Conservation (phyloP, 2,797 vertebrate genomes). For the Oophaga sylvatica region DNA sequence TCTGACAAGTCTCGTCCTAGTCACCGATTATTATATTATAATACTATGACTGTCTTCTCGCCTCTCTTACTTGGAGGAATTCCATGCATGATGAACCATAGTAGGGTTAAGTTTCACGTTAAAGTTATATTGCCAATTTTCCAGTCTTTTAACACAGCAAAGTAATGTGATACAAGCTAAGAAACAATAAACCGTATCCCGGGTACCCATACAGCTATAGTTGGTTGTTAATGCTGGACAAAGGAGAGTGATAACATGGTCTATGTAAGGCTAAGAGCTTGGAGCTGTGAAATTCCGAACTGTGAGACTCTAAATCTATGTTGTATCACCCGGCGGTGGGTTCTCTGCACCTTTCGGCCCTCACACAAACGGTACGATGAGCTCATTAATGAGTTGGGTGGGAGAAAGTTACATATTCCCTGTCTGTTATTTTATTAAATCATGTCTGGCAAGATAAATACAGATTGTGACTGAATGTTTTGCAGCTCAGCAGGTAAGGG, state of each 20-base stretch:
- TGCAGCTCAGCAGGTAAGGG: slow-evolving; percentile 50
- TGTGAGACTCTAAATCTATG: too few relatives aligned
- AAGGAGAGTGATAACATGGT: neutral
- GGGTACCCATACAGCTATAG: slow-evolving; percentile 16
- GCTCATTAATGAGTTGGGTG: slow-evolving; percentile 53
- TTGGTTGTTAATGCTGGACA: neutral
- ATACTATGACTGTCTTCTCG: slow-evolving; percentile 26
- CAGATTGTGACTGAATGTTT: slow-evolving; percentile 37
- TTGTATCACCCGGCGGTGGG: neutral
- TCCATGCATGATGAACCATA: slow-evolving; percentile 43
- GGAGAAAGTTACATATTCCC: slow-evolving; percentile 38
- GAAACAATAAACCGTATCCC: slow-evolving; percentile 28
- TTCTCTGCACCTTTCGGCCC: neutral
- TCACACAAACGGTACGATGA: slow-evolving; percentile 18
- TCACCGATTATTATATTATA: slow-evolving; percentile 19
- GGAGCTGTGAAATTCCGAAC: neutral
- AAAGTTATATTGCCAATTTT: slow-evolving; percentile 56
- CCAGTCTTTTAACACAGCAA: slow-evolving; percentile 54
- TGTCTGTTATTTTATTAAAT: slow-evolving; percentile 57
- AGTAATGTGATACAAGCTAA: slow-evolving; percentile 39
- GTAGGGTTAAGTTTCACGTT: slow-evolving; percentile 57
- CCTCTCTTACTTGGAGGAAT: slow-evolving; percentile 16
- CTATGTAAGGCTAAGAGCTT: neutral
- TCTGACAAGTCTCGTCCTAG: neutral
- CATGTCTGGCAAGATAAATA: slow-evolving; percentile 45